Evolutionary conservation across 2,888 invertebrate genomes (phyloP), one percentile per base, ranked within the genome.

Genomic region (Cantharis lateralis): DNA sequence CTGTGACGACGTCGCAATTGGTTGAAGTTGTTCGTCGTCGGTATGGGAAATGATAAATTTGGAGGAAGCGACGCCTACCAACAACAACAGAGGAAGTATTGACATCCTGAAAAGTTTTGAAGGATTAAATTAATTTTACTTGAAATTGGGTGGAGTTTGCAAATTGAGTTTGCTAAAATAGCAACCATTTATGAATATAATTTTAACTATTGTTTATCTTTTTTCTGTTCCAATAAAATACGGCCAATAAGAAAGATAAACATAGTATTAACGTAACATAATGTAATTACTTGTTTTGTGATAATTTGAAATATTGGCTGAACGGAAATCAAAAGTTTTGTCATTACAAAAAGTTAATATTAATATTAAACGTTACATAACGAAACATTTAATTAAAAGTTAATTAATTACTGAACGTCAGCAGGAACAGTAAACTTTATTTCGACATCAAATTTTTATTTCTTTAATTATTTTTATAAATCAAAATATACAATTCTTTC

Each of bases 1-100:
- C 81, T 86, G 85, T 62, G 84, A 81, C 64, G 81, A 81, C 75
- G 85, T 82, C 76, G 85, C 82, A 79, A 88, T 88, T 87, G 88
- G 88, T 69, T 82, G 84, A 74, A 84, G 80, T 78, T 71, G 72
- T 77, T 83, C 81, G 80, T 79, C 83, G 85, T 85, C 82, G 80
- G 81, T 83, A 81, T 85, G 83, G 83, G 76, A 71, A 82, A 82
- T 73, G 82, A 82, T 75, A 82, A 80, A 80, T 74, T 81, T 80
- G 72, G 83, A 63, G 26, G 75, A 70, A 76, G 83, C 81, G 77
- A 85, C 85, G 85, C 86, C 87, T 81, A 83, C 79, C 64, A 81
- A 68, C 69, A 82, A 78, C 72, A 82, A 74, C 62, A 82, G 64
- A 79, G 84, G 83, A 81, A 85, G 82, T 85, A 86, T 86, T 81